phyloP scores from a whole-genome alignment of 2,888 invertebrate species.

The Drosophila leonis region DNA sequence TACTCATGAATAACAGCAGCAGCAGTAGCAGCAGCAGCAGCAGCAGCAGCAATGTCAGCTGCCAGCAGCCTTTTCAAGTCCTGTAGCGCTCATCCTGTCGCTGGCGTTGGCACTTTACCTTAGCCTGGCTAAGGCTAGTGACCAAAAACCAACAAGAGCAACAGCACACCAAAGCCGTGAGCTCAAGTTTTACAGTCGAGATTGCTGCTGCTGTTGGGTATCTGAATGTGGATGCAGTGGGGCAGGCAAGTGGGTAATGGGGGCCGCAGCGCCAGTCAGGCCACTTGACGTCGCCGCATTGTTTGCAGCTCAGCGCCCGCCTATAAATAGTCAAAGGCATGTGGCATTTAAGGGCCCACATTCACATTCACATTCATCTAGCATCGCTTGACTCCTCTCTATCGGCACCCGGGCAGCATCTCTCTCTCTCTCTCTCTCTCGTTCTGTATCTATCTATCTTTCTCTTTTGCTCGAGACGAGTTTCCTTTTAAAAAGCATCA shows the following conservation, averaged over 20 bases:
- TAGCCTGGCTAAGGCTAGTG: conserved; percentile 40
- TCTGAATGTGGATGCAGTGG: conserved; percentile 2
- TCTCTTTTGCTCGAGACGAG: conserved; percentile 38
- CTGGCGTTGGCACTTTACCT: conserved; percentile 44
- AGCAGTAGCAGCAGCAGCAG: neutral
- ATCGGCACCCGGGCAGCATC: conserved; percentile 46
- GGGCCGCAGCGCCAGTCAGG: conserved; percentile 26
- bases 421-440: conserved; percentile 18
- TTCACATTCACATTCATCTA: conserved; percentile 37
- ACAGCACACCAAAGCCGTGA: conserved; percentile 22
- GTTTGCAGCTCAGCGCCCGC: conserved; percentile 73
- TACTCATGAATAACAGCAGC: conserved; percentile 9
- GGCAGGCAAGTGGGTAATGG: neutral
- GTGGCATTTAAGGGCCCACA: conserved; percentile 56
- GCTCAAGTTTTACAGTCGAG: conserved; percentile 36
- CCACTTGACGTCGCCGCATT: conserved; percentile 71
- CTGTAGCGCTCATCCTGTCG: conserved; percentile 29
- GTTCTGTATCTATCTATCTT: neutral
- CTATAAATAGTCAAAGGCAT: conserved; percentile 75
- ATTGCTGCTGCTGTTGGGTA: conserved; percentile 6
- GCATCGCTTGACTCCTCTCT: conserved; percentile 45
- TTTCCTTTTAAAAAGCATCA: conserved; percentile 63
- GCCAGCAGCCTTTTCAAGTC: conserved; percentile 29
- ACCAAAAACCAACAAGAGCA: conserved; percentile 15
- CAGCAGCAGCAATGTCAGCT: neutral